Base-by-base conservation (phyloP, 2,797 vertebrate species). In the Fistularia tabacaria region DNA sequence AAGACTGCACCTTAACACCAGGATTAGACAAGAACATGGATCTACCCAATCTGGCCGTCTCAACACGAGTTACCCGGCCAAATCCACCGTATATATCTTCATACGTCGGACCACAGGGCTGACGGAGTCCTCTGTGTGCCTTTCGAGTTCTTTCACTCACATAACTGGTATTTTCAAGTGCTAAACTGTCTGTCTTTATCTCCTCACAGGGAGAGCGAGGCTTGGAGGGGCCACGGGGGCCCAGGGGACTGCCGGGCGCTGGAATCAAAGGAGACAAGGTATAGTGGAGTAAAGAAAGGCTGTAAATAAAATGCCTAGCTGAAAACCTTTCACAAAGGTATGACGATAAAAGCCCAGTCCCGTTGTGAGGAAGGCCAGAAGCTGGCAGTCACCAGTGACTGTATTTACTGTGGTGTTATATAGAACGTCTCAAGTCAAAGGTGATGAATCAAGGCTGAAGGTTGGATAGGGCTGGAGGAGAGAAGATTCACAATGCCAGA, bases 251-350 rank as follows among this genome's bases (percentile, higher is more conserved):
- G 74, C 76, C 68, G 46, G 94, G 93, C 41, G 68, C 75, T 48
- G 88, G 90, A 74, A 88, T 92, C 79, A 94, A 94, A 91, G 94
- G 93, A 86, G 91, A 93, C 84, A 95, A 94, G 93, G 94, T 95
- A 85, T 43, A 77, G 74, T 95, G 85, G 46, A 77, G 76, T 48
- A 53, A 36, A 60, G 46, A 59, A 63, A 66, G 85, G 86, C 58
- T 71, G 59, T 84, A 89, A 90, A 89, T 79, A 83, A 62, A 62
- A 47, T 44, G 57, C 15, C 38, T n/a, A 38, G 49, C 36, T 80
- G 69, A 81, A 79, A 62, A 59, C 36, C 62, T 40, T 75, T 70
- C 55, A 64, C 61, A 54, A 69, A 64, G 59, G 50, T 59, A 44
- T 1, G 54, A 49, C 46, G 57, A 80, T 59, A 66, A 58, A 80